These are phyloP conservation scores for Drosophila putrida DNA, from an alignment of 2,888 invertebrate species.

Conservation along the genomic window DNA sequence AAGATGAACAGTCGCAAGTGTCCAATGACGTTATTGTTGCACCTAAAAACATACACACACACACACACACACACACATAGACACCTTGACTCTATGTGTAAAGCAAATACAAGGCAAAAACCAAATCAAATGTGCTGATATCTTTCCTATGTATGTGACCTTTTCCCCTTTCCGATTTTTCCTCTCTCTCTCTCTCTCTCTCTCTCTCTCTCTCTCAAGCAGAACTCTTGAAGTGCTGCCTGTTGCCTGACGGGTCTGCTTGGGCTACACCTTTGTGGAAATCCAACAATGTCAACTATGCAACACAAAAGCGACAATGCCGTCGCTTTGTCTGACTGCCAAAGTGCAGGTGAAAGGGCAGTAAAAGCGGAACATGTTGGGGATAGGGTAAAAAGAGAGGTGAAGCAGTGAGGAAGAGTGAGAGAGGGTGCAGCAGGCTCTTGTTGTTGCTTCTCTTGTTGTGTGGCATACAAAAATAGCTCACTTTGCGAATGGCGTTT, in stretches of 20 bases:
- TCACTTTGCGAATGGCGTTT: conserved; percentile 17
- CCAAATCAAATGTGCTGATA: conserved; percentile 74
- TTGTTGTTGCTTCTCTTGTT: conserved; percentile 15
- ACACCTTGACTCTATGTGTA: conserved; percentile 29
- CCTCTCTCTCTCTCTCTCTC: background rate
- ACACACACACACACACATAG: conserved; percentile 14
- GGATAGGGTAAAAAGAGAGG: background rate
- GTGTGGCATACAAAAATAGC: conserved; percentile 26
- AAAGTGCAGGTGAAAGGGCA: conserved; percentile 33
- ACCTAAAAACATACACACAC: conserved; percentile 27
- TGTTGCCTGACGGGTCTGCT: conserved; percentile 47
- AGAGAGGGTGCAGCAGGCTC: background rate
- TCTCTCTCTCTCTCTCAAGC: background rate
- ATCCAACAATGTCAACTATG: conserved; percentile 79
- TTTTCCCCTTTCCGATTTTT: conserved; percentile 38
- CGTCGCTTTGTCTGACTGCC: conserved; percentile 74
- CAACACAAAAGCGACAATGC: conserved; percentile 79
- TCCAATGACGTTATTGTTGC: conserved; percentile 69
- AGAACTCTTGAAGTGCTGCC: conserved; percentile 34
- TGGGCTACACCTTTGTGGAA: conserved; percentile 72
- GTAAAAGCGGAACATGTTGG: background rate
- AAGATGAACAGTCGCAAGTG: conserved; percentile 80
- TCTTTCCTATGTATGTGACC: conserved; percentile 39
- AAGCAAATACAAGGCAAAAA: conserved; percentile 73
- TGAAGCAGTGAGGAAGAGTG: no score